Conservation (phyloP, 2,113 vertebrate species). For the Microtus pennsylvanicus region DNA sequence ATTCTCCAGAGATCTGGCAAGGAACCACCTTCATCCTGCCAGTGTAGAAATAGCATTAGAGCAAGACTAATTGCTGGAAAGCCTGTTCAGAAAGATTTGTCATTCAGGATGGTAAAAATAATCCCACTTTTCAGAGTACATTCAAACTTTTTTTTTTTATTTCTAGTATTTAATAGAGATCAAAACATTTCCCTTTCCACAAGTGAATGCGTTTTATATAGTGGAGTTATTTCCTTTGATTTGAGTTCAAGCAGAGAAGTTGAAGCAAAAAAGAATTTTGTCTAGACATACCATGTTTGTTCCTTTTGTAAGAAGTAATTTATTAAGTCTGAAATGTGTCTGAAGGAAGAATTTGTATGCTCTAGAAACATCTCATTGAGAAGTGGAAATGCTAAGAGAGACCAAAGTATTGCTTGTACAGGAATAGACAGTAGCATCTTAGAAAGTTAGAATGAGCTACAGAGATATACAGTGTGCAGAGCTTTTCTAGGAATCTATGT, state of each 20-base stretch:
- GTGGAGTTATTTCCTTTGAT: conserved; percentile 79
- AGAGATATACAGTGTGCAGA: background rate
- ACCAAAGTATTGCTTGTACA: background rate
- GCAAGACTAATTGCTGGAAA: conserved; percentile 83
- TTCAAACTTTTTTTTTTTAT: conserved; percentile 71
- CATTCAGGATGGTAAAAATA: conserved; percentile 82
- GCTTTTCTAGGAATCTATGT: background rate
- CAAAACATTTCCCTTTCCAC: conserved; percentile 81
- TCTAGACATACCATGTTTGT: conserved; percentile 81
- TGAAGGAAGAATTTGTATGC: conserved; percentile 60
- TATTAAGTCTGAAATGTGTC: conserved; percentile 71
- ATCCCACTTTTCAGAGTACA: conserved; percentile 80
- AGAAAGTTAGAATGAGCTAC: background rate
- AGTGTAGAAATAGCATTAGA: conserved; percentile 83
- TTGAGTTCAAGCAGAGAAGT: conserved; percentile 77
- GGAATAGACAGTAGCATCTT: background rate
- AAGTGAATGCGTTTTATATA: conserved; percentile 78
- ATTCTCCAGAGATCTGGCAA: conserved; percentile 81
- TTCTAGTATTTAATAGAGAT: conserved; percentile 81
- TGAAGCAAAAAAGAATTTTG: conserved; percentile 65
- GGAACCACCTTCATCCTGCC: conserved; percentile 75
- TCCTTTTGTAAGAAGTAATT: conserved; percentile 68
- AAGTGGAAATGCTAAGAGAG: conserved; percentile 24
- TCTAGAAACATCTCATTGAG: conserved; percentile 64
- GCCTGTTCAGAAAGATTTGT: conserved; percentile 81